Conservation (phyloP, 2,888 invertebrate genomes). For the Drepanosiphum platanoidis region DNA sequence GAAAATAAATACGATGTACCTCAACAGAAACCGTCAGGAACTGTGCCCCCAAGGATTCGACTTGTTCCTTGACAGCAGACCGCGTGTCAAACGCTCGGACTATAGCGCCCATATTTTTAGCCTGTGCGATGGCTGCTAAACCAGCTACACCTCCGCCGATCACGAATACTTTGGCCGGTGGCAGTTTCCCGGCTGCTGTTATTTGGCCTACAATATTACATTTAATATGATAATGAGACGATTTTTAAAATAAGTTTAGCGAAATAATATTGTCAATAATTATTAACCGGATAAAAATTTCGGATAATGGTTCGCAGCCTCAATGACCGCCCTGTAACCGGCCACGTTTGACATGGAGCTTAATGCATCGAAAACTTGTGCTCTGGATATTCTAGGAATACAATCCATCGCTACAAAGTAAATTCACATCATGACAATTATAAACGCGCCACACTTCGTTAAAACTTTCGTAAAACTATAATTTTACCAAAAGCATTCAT, state of each 20-base stretch:
- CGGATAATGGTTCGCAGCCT: slow-evolving; percentile 90
- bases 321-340: slow-evolving; percentile 88
- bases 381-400: slow-evolving; percentile 85
- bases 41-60: slow-evolving; percentile 88
- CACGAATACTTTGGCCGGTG: slow-evolving; percentile 87
- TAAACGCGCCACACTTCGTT: no score
- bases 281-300: slow-evolving; percentile 84
- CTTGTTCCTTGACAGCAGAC: slow-evolving; percentile 83
- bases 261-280: not conserved
- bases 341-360: slow-evolving; percentile 93
- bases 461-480: not conserved
- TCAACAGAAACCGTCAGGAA: slow-evolving; percentile 82
- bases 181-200: slow-evolving; percentile 89
- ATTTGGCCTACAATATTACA: slow-evolving; percentile 77
- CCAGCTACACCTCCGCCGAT: slow-evolving; percentile 93
- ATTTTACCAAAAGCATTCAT: slow-evolving; percentile 83
- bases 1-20: slow-evolving; percentile 68
- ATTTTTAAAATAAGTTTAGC: not conserved
- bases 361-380: slow-evolving; percentile 89
- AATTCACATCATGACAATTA: slow-evolving; percentile 27
- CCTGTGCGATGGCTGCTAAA: slow-evolving; percentile 85
- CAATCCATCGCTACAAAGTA: slow-evolving; percentile 81
- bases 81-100: slow-evolving; percentile 89
- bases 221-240: slow-evolving; percentile 9
- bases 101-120: slow-evolving; percentile 88